Percentiles rank a stretch among this genome's conserved stretches.
Conservation (phyloP, 2,888 invertebrate species). For the Ceraclea dissimilis region DNA sequence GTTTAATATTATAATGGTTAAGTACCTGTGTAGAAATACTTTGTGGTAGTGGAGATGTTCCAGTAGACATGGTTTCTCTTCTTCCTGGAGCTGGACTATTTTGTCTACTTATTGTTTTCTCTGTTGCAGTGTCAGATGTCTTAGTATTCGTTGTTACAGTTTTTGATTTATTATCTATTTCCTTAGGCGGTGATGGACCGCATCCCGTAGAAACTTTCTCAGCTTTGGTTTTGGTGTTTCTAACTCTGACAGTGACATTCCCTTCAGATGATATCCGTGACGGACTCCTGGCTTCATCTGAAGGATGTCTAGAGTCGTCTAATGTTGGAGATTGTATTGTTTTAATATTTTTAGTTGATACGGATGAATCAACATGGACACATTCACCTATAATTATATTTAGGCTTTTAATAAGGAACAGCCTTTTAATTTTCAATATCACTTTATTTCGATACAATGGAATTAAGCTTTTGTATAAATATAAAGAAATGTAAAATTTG, state of each 20-base stretch:
- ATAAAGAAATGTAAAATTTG: no score
- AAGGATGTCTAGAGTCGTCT: constrained; percentile 11
- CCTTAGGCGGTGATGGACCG: constrained; percentile 55
- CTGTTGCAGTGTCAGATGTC: not conserved
- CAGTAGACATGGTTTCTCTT: constrained; percentile 50
- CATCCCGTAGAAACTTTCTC: constrained; percentile 51
- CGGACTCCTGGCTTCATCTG: constrained; percentile 10
- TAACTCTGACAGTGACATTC: constrained; percentile 19
- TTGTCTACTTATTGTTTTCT: no score
- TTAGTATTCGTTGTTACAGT: not conserved
- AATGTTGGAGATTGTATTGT: constrained; percentile 12
- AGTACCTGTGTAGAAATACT: constrained; percentile 77
- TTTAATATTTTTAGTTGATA: constrained; percentile 7
- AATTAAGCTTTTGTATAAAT: no score
- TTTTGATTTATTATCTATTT: constrained; percentile 30
- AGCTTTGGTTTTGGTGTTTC: constrained; percentile 17
- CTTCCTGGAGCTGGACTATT: constrained; percentile 2
- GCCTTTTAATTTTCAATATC: not conserved
- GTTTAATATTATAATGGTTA: not conserved
- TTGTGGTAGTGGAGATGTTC: constrained; percentile 82
- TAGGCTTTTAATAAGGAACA: constrained; percentile 17
- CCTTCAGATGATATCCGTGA: constrained; percentile 20
- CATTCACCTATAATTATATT: constrained; percentile 24
- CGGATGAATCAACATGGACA: constrained; percentile 14
- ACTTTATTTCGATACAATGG: no score